Evolutionary conservation across 1,140 invertebrate genomes (phyloP), one percentile per base, ranked within the genome.

Genomic region (Bombus sibiricus): DNA sequence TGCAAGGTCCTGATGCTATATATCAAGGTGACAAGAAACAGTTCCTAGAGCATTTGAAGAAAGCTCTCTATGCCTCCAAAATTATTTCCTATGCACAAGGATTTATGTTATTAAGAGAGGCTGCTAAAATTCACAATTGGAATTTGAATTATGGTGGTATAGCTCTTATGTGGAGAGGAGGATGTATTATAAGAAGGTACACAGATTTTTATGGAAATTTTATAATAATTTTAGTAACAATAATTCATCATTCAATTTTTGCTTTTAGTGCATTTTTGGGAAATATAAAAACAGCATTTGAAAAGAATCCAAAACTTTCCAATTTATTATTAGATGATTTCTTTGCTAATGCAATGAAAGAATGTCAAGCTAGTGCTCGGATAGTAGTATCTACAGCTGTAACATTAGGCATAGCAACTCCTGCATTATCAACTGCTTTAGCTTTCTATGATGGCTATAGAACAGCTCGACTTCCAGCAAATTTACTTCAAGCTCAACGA

Each of bases 31-130:
- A 99, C 92, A 97, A 97, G 88, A 96, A 97, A 87, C 94, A 96
- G 86, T 99, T 99, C 93, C 93, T 99, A 34, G 97, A 98, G 75
- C 95, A 96, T 64, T 93, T 97, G 37, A 95, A 96, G 9, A 95
- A 99, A 95, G 99, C 99, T 8, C 95, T 99, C 5, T 99, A 99
- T 94, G 98, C 99, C 6, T 98, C 99, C 59, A 99, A 99, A 95
- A 99, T 99, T 87, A 98, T 99, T 69, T 99, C 99, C 0, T 99
- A 99, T 93, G 98, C 99, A 2, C 99, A 99, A 96, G 99, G 99
- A 1, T 99, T 99, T 93, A 99, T 99, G 99, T 95, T 99, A 74
- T 96, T 99, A 89, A 96, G 98, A 72, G 98, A 99, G 95, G 99
- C 99, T 41, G 99, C 99, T 2, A 97, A 97, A 91, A 96, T 97